Evolutionary conservation across 2,113 vertebrate species (phyloP).

Genomic region (Hyaena hyaena): DNA sequence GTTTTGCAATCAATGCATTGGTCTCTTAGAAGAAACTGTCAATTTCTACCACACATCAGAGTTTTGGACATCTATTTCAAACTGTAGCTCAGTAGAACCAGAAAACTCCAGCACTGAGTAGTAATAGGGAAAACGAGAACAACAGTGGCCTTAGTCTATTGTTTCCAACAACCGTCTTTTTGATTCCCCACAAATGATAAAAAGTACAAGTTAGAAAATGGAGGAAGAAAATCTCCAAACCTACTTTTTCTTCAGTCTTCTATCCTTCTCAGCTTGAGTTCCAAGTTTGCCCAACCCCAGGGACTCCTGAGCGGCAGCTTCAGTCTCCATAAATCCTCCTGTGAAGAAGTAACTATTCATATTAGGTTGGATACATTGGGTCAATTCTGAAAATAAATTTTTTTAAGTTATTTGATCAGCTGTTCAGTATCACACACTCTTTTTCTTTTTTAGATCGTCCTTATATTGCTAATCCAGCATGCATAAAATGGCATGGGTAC

Average conservation of each 20-base stretch:
- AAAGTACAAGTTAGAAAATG: neutral
- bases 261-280: conserved; percentile 98
- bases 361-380: neutral
- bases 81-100: neutral
- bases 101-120: neutral
- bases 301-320: conserved; percentile 94
- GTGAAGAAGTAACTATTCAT: conserved; percentile 67
- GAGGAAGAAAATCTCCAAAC: conserved; percentile 74
- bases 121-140: neutral
- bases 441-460: neutral
- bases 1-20: conserved; percentile 2
- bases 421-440: neutral
- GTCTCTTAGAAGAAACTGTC: neutral
- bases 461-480: neutral
- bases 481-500: neutral
- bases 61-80: neutral
- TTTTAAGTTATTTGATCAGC: neutral
- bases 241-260: conserved; percentile 99
- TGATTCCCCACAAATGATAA: neutral
- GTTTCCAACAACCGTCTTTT: neutral
- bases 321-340: conserved; percentile 94
- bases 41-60: neutral
- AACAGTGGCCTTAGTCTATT: neutral
- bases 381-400: neutral
- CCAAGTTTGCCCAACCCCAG: conserved; percentile 95